Percentiles rank a stretch among this genome's conserved stretches.
Conservation (phyloP, 2,888 invertebrate species). For the Diloba caeruleocephala region DNA sequence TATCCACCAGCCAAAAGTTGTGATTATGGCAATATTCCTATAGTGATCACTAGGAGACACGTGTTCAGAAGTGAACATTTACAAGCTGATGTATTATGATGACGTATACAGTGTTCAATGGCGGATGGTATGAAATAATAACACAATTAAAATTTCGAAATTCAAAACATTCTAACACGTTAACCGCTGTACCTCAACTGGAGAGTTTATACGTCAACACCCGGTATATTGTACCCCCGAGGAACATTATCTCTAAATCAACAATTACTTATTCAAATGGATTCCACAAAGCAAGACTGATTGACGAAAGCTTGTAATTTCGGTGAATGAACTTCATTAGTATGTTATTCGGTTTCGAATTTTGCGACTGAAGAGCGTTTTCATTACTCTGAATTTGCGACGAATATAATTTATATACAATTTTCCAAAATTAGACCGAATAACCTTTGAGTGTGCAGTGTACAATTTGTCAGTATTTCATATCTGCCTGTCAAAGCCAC, state of each 20-base stretch:
- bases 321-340: conserved; percentile 28
- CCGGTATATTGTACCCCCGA: conserved; percentile 14
- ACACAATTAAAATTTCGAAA: conserved; percentile 7
- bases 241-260: conserved; percentile 17
- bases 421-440: background rate
- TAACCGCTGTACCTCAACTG: background rate
- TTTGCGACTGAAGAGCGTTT: background rate
- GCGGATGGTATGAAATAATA: background rate
- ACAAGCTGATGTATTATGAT: too few species aligned
- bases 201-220: conserved; percentile 8
- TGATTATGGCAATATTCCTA: too few species aligned
- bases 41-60: too few species aligned
- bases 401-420: background rate
- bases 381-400: background rate
- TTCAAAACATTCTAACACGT: conserved; percentile 11
- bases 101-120: too few species aligned
- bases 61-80: too few species aligned
- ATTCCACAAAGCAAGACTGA: conserved; percentile 25
- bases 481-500: too few species aligned
- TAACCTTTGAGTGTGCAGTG: too few species aligned
- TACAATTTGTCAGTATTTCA: too few species aligned
- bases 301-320: conserved; percentile 32
- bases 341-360: conserved; percentile 7
- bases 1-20: too few species aligned
- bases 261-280: conserved; percentile 37